phyloP scores from a whole-genome alignment of 2,113 vertebrate genomes.

The Toxotes jaculatrix region DNA sequence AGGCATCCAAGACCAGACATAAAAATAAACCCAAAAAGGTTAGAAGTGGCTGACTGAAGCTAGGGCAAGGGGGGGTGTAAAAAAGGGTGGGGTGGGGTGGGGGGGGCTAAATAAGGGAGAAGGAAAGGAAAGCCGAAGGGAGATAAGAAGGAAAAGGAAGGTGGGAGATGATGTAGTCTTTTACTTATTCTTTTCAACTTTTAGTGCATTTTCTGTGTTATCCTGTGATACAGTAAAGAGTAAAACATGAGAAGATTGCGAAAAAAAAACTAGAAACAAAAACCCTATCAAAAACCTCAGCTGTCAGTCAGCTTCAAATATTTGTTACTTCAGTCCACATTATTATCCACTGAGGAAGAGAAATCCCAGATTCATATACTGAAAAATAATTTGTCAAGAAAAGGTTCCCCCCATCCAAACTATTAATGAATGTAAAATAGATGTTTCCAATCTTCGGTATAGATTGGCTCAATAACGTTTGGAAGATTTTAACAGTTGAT shows the following conservation, averaged over 20 bases:
- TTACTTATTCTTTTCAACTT: conserved; percentile 14
- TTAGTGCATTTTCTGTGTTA: background rate
- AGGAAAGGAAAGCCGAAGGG: conserved; percentile 11
- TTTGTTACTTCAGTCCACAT: conserved; percentile 18
- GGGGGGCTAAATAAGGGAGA: conserved; percentile 8
- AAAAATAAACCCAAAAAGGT: conserved; percentile 88
- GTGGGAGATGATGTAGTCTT: conserved; percentile 1
- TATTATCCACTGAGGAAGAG: background rate
- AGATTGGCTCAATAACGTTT: conserved; percentile 62
- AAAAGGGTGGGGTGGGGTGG: background rate
- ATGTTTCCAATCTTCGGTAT: conserved; percentile 60
- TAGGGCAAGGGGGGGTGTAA: conserved; percentile 24
- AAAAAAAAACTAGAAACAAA: conserved; percentile 10
- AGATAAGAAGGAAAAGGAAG: conserved; percentile 6
- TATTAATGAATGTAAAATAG: conserved; percentile 62
- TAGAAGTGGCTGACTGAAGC: conserved; percentile 68
- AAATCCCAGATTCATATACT: conserved; percentile 4
- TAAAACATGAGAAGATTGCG: background rate
- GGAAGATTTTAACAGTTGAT: conserved; percentile 59
- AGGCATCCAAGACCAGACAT: conserved; percentile 74
- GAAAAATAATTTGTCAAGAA: conserved; percentile 51
- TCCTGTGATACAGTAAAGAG: background rate
- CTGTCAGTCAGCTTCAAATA: conserved; percentile 33
- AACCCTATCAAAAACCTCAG: background rate
- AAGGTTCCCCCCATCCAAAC: conserved; percentile 27